These are phyloP conservation scores for Scaptodrosophila lebanonensis DNA, from an alignment of 1,140 invertebrate species.

Conservation along the genomic window DNA sequence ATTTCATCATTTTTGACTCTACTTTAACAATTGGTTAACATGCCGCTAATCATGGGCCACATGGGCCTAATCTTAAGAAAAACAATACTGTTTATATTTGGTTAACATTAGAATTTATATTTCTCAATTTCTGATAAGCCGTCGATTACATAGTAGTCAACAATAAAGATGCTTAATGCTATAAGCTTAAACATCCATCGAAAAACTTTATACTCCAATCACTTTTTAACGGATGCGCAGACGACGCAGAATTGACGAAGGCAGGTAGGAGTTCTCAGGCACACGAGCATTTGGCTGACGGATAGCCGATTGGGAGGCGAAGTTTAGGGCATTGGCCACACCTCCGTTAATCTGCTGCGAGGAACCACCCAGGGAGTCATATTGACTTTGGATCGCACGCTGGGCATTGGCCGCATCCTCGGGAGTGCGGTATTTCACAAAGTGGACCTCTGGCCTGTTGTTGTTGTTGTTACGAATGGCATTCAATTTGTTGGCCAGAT, in stretches of 20 bases:
- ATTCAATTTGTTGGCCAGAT: constrained; percentile 52
- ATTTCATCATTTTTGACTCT: not conserved
- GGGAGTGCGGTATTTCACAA: constrained; percentile 61
- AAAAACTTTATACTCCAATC: constrained; percentile 1
- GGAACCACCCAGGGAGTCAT: constrained; percentile 48
- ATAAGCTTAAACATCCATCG: not conserved
- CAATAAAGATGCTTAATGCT: constrained; percentile 33
- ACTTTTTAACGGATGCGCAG: constrained; percentile 54
- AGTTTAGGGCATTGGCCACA: constrained; percentile 59
- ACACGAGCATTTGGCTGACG: constrained; percentile 45
- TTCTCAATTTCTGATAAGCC: constrained; percentile 51
- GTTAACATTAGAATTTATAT: constrained; percentile 49
- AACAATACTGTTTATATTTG: not conserved
- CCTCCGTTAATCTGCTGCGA: constrained; percentile 47
- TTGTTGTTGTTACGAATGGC: constrained; percentile 55
- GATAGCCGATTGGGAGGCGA: constrained; percentile 46
- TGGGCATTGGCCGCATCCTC: constrained; percentile 64
- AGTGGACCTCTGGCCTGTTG: constrained; percentile 66
- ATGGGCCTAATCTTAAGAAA: too few relatives aligned
- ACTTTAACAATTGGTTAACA: constrained; percentile 9
- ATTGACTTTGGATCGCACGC: constrained; percentile 57
- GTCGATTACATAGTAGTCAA: constrained; percentile 64
- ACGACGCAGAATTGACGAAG: constrained; percentile 58
- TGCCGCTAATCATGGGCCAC: not conserved
- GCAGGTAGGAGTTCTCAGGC: constrained; percentile 63